Conservation (phyloP, 2,113 vertebrate genomes). For the Struthio camelus region DNA sequence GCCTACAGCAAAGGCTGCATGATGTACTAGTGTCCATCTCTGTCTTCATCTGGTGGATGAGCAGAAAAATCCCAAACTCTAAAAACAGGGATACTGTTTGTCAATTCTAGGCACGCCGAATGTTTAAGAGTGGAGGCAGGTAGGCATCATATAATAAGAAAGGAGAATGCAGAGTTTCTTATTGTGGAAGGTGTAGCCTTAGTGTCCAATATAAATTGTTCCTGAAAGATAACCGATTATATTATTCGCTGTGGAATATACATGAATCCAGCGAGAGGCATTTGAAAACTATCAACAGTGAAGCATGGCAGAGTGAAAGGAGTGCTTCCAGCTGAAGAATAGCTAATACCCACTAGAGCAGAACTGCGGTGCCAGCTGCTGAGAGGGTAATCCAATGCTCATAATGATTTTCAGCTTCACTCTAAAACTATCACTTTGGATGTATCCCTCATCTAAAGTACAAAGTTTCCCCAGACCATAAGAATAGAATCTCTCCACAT, state of each 20-base stretch:
- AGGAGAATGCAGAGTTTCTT: neutral
- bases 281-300: neutral
- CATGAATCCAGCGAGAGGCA: neutral
- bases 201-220: neutral
- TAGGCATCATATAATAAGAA: rapidly evolving
- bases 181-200: neutral
- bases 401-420: neutral
- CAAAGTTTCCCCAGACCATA: conserved; percentile 41
- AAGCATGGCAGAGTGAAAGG: conserved; percentile 24
- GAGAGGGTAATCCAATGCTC: conserved; percentile 52
- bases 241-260: neutral
- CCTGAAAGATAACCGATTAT: neutral
- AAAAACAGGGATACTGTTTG: neutral
- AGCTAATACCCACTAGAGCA: conserved; percentile 46
- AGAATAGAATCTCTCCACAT: conserved; percentile 7
- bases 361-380: conserved; percentile 40
- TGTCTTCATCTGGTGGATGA: neutral
- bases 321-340: conserved; percentile 46
- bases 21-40: neutral
- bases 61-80: neutral
- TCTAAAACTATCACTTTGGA: neutral
- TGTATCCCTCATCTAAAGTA: conserved; percentile 45
- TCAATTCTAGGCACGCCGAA: neutral
- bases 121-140: neutral
- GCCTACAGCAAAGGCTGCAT: rapidly evolving